Percentiles rank a stretch among this genome's conserved stretches.
Conservation (phyloP, 2,797 vertebrate species). For the Gymnoscopelus microlampas region DNA sequence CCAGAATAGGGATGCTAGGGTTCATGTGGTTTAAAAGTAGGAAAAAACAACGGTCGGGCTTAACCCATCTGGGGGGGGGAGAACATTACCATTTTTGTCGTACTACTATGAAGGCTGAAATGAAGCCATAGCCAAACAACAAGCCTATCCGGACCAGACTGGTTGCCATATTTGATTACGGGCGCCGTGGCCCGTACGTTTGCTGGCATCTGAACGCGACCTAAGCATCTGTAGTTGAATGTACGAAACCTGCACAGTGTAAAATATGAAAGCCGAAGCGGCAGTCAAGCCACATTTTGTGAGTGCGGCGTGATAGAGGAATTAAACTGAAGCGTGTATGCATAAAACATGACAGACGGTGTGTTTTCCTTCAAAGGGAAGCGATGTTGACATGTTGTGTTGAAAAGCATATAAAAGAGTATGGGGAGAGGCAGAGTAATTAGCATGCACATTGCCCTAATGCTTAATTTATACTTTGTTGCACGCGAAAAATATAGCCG, state of each 20-base stretch:
- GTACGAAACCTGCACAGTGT: conserved; percentile 34
- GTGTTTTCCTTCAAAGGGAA: conserved; percentile 46
- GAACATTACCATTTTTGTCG: conserved; percentile 6
- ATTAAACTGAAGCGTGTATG: conserved; percentile 52
- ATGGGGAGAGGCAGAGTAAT: conserved; percentile 46
- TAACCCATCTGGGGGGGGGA: neutral
- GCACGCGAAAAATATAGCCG: no score
- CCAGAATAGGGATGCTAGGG: no score
- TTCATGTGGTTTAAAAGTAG: neutral
- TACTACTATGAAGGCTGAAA: neutral
- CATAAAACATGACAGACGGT: conserved; percentile 71
- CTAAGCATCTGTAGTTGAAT: conserved; percentile 27
- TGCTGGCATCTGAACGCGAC: conserved; percentile 25
- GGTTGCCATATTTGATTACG: conserved; percentile 34
- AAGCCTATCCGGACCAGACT: conserved; percentile 5
- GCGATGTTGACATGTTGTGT: conserved; percentile 43
- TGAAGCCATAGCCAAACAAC: conserved; percentile 11
- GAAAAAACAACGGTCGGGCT: neutral
- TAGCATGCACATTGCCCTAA: conserved; percentile 53
- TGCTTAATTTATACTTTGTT: no score
- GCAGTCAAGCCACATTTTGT: conserved; percentile 33
- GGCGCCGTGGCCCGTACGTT: neutral
- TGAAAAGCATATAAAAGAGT: conserved; percentile 45
- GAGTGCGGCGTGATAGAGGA: conserved; percentile 2
- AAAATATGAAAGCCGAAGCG: conserved; percentile 38